Evolutionary conservation across 2,113 vertebrate genomes (phyloP).

Genomic region (Aegypius monachus): DNA sequence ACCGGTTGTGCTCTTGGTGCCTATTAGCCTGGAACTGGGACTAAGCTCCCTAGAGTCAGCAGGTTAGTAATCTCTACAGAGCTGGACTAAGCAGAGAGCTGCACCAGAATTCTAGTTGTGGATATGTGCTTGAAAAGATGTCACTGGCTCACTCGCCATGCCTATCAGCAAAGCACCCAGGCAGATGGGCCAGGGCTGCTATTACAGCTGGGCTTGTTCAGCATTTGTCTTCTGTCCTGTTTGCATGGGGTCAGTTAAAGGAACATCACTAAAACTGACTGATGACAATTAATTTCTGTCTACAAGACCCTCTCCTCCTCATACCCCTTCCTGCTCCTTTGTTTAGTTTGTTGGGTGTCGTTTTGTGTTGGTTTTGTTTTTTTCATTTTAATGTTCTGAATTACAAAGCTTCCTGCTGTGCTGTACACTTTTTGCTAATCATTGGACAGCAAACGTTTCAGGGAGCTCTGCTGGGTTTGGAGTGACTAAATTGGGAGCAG

Average conservation of each 20-base stretch:
- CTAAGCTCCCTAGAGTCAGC: background rate
- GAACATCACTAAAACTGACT: background rate
- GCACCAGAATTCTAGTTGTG: background rate
- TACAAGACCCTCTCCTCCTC: background rate
- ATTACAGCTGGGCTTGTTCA: background rate
- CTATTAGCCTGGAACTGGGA: background rate
- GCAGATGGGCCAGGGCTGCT: background rate
- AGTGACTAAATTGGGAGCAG: background rate
- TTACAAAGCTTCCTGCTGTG: background rate
- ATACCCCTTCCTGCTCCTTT: background rate
- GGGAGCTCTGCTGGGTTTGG: background rate
- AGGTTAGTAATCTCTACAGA: background rate
- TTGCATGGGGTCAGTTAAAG: background rate
- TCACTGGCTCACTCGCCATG: background rate
- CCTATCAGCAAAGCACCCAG: background rate
- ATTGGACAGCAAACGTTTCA: background rate
- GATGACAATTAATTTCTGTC: background rate
- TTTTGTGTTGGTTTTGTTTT: fast-evolving
- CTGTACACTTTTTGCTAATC: background rate
- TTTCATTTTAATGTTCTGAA: background rate
- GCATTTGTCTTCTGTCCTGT: background rate
- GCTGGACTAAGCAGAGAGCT: background rate
- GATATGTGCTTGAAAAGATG: background rate
- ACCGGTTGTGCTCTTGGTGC: background rate
- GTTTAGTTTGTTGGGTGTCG: background rate